A percentile compares a stretch with the other conserved stretches of the same genome.
Conservation (phyloP, 2,797 vertebrate genomes). For the Danio aesculapii region DNA sequence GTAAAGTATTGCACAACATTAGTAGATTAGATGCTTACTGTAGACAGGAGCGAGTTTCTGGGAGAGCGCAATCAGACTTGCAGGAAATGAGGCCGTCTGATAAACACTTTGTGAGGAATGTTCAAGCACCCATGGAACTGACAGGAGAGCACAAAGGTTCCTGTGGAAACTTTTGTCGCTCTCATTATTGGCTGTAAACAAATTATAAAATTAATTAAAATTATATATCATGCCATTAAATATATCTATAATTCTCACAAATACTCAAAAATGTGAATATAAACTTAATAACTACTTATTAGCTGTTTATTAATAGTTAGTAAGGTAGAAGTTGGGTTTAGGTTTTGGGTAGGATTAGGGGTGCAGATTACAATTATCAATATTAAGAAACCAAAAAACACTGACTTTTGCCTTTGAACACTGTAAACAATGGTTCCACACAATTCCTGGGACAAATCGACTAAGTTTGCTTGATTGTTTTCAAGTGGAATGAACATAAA, state of each 20-base stretch:
- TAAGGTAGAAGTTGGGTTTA: no score
- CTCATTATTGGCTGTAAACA: conserved; percentile 76
- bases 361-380: no score
- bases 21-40: conserved; percentile 80
- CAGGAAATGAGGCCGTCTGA: conserved; percentile 77
- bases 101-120: conserved; percentile 78
- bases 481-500: no score
- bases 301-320: no score
- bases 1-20: neutral
- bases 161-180: conserved; percentile 77
- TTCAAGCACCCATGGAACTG: conserved; percentile 90
- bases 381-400: no score
- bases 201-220: neutral
- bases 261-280: neutral
- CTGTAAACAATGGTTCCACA: no score
- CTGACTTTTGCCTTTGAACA: no score
- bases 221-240: neutral
- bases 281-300: no score
- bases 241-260: neutral
- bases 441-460: no score
- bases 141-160: conserved; percentile 86
- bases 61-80: conserved; percentile 79
- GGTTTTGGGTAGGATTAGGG: no score
- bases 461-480: no score
- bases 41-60: conserved; percentile 79